Conservation (phyloP, 1,140 invertebrate species). For the Plutomurus gul region DNA sequence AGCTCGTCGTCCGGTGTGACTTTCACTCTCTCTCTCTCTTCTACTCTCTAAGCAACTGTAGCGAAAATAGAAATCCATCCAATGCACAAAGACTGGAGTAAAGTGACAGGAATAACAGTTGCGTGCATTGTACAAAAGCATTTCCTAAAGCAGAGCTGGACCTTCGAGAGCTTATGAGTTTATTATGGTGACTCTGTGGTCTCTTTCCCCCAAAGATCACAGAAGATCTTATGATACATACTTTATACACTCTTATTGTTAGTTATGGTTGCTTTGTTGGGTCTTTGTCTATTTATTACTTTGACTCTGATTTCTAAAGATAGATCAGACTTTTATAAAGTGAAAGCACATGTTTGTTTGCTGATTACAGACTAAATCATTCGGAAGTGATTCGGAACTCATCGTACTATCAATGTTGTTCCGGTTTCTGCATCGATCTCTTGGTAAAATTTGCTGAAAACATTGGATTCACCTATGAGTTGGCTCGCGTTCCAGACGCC, state of each 20-base stretch:
- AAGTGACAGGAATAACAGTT: too few relatives aligned
- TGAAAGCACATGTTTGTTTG: not conserved
- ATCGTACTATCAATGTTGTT: conserved; percentile 89
- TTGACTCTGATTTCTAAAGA: not conserved
- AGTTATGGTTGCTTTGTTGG: not conserved
- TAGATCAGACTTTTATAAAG: not conserved
- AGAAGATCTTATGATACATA: too few relatives aligned
- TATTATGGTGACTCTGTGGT: too few relatives aligned
- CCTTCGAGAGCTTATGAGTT: too few relatives aligned
- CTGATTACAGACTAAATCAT: conserved; percentile 69
- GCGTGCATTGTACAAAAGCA: too few relatives aligned
- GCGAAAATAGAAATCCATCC: not conserved
- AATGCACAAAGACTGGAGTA: too few relatives aligned
- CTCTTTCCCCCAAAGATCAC: too few relatives aligned
- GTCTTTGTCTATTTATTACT: not conserved
- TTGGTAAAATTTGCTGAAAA: conserved; percentile 77
- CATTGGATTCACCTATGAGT: conserved; percentile 92
- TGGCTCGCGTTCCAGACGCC: conserved; percentile 91
- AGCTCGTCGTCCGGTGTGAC: not conserved
- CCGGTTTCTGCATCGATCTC: conserved; percentile 96
- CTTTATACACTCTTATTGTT: too few relatives aligned
- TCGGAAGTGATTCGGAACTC: conserved; percentile 77
- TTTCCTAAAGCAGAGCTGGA: too few relatives aligned
- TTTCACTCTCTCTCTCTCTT: not conserved
- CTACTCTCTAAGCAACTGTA: not conserved